These are phyloP conservation scores for Indri indri DNA, from an alignment of 2,113 vertebrate genomes.

Conservation along the genomic window DNA sequence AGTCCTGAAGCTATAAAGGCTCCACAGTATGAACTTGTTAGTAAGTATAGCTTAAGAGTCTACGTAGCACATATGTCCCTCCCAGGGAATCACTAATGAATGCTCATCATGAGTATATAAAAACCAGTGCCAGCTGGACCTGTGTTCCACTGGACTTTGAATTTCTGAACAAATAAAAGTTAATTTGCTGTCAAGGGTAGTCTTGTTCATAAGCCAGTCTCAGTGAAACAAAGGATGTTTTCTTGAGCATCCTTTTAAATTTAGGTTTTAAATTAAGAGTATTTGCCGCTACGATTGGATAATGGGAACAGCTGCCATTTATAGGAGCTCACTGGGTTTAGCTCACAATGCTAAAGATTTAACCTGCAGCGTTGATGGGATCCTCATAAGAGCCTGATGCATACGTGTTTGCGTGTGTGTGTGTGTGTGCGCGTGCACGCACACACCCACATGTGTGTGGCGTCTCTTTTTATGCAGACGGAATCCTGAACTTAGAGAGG, in stretches of 20 bases:
- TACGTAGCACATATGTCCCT: not conserved
- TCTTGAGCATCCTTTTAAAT: not conserved
- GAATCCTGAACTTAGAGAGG: too few species aligned
- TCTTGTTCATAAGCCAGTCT: not conserved
- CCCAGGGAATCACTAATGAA: not conserved
- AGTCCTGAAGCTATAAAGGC: not conserved
- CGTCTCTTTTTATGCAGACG: not conserved
- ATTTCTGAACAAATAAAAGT: not conserved
- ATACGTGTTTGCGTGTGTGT: not conserved
- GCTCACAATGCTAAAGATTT: not conserved
- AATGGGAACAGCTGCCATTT: not conserved
- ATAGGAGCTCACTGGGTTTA: not conserved
- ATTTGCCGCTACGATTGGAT: too few species aligned
- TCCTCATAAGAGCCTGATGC: too few species aligned
- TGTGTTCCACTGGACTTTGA: not conserved
- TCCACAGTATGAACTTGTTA: not conserved
- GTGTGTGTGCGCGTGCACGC: rapidly evolving
- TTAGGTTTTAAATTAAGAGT: not conserved
- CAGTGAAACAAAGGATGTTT: not conserved
- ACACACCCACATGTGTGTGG: too few species aligned
- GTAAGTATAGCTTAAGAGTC: not conserved
- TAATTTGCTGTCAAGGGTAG: not conserved
- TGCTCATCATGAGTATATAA: rapidly evolving
- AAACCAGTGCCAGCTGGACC: not conserved
- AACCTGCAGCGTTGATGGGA: too few species aligned